Conservation (phyloP, 2,888 invertebrate species). For the Latrodectus hesperus region DNA sequence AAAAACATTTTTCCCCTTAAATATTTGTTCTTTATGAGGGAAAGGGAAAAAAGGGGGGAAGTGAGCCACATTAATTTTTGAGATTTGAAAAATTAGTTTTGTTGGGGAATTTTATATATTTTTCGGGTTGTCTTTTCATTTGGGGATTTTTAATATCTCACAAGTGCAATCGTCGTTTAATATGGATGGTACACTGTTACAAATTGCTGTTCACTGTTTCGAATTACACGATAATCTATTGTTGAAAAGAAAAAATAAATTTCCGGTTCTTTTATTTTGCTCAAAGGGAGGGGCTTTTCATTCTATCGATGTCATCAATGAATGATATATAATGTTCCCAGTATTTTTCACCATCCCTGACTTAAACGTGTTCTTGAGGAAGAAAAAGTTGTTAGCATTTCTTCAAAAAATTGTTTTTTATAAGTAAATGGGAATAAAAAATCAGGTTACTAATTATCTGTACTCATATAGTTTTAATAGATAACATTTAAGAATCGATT, state of each 20-base stretch:
- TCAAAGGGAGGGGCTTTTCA: not conserved
- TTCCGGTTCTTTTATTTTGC: conserved; percentile 9
- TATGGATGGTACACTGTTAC: not conserved
- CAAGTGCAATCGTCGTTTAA: conserved; percentile 1
- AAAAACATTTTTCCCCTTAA: conserved; percentile 7
- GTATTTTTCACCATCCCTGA: no score
- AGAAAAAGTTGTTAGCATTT: not conserved
- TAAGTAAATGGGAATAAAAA: no score
- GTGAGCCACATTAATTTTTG: conserved; percentile 48
- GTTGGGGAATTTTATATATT: conserved; percentile 4
- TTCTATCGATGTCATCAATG: not conserved
- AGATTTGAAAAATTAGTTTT: conserved; percentile 51
- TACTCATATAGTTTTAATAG: no score
- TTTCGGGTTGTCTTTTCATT: not conserved
- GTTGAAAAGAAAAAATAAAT: not conserved
- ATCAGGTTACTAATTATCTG: no score
- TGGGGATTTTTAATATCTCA: not conserved
- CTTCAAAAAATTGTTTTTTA: not conserved
- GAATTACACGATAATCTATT: not conserved
- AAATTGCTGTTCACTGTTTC: not conserved
- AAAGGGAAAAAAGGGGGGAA: conserved; percentile 7
- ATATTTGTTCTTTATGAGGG: conserved; percentile 26
- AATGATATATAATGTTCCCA: no score
- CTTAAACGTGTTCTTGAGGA: no score
- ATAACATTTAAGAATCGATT: no score